Base-by-base conservation (phyloP, 2,888 invertebrate genomes). In the Blera fallax region DNA sequence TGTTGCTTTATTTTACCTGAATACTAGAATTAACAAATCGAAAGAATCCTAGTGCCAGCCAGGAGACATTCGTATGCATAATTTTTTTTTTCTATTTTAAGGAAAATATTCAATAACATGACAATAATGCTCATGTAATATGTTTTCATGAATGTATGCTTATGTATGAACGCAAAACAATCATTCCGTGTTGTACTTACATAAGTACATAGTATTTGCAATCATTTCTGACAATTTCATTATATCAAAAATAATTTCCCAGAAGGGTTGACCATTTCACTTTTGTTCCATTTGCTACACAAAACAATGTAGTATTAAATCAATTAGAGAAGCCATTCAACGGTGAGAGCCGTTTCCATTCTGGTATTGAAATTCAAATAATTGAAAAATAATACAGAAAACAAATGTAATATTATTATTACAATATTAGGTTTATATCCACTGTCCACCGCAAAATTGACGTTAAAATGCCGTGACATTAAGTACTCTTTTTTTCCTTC, bases 401-500 rank as follows among this genome's bases (percentile, higher is more conserved):
- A 72, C 69, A 65, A 45, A 62, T 34, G 77, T 52, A 62, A 78
- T 82, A 72, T 77, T 77, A 72, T 73, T 73, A 76, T 69, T 82
- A 58, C 69, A 73, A 78, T 78, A 69, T 82, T 45, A 69, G 74
- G 81, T 73, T 77, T 56, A 60, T 70, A 78, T 62, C 27, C 50
- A 64, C 52, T 67, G 67, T 34, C 72, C 56, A 87, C 82, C 78
- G 73, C 82, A 82, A 78, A 87, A 73, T 74, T 73, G 64, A 74
- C 69, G 77, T 82, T 82, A 87, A 87, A 87, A 87, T 87, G 82
- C 87, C 87, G 87, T 87, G 87, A 87, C 87, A 87, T 81, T 67
- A 73, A 64, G 40, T 52, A 34, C 32, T 45, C 58, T 56, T 65
- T 34, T 62, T 65, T 60, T 67, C 24, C 32, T 80, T n/a, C 24